Base-by-base conservation (phyloP, 2,113 vertebrate species). In the Alouatta palliata region DNA sequence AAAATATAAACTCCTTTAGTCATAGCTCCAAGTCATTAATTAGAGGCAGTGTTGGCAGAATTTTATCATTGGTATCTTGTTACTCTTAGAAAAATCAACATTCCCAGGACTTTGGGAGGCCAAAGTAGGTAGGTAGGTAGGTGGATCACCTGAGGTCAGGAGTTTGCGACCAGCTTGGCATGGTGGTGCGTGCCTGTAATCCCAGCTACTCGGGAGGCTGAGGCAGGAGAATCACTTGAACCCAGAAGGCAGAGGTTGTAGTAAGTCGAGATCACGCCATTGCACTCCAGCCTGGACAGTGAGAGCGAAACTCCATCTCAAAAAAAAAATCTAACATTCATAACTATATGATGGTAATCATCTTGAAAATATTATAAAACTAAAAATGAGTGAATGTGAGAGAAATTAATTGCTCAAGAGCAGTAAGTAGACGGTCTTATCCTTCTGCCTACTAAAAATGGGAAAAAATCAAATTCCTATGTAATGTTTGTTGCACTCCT, bases 341-440 rank as follows among this genome's bases (percentile, higher is more conserved):
- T 52, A 75, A 35, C 56, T 61, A 7, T 88, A 19, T 84, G 45
- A 52, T 92, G 61, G 47, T 43, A 77, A 64, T 61, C 52, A 54
- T 56, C 8, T 89, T 95, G 40, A 92, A 47, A 81, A 37, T 90
- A 61, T 80, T 85, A 61, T 81, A 43, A 90, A 80, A 81, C 43
- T 80, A 92, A 40, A 54, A 93, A 66, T 66, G 75, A 90, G 54
- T 47, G 19, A 35, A 45, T 83, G 37, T 58, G 68, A 79, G 20
- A 94, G 61, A 91, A 89, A 37, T 84, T n/a, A 85, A n/a, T 49
- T 90, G 32, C 40, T 37, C 54, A 95, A 86, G 61, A 52, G n/a
- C 16, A 32, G 6, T 83, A 70, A 75, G 82, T 43, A 61, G 56
- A 19, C 30, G 21, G 23, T 73, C n/a, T 47, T 54, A 4, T 58